These are phyloP conservation scores for Beris chalybata DNA, from an alignment of 2,888 invertebrate genomes.

Conservation along the genomic window DNA sequence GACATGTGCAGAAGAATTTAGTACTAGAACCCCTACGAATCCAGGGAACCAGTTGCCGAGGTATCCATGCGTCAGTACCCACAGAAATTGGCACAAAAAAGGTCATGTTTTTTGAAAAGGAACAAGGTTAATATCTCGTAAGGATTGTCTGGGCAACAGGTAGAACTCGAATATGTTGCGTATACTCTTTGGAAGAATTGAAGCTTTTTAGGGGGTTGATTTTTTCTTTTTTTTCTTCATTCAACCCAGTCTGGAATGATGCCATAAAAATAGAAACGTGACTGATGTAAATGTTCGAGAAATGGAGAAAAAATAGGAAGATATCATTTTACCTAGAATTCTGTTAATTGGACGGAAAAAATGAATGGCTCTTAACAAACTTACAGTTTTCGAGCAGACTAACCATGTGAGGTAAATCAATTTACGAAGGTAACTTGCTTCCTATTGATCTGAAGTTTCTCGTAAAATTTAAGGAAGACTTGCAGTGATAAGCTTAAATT, in stretches of 20 bases:
- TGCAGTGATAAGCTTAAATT: too few species aligned
- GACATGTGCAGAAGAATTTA: too few species aligned
- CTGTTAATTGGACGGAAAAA: too few species aligned
- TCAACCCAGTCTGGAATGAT: not conserved
- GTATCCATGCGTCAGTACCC: constrained; percentile 12
- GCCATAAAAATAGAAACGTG: constrained; percentile 11
- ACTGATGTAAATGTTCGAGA: not conserved
- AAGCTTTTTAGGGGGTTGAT: constrained; percentile 3
- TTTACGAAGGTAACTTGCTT: too few species aligned
- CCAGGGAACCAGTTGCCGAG: not conserved
- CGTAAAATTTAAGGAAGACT: too few species aligned
- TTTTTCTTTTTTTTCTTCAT: constrained; percentile 10
- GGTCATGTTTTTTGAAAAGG: not conserved
- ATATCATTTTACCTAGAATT: too few species aligned
- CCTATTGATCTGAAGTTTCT: too few species aligned
- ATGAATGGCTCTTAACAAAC: too few species aligned
- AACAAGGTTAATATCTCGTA: not conserved
- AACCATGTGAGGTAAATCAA: too few species aligned
- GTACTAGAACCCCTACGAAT: too few species aligned
- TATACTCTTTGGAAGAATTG: not conserved
- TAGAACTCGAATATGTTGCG: not conserved
- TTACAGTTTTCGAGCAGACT: too few species aligned
- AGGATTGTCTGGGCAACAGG: constrained; percentile 21
- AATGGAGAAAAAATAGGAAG: too few species aligned
- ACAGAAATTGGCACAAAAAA: not conserved